Evolutionary conservation across 2,113 vertebrate genomes (phyloP).

Genomic region (Trogon melanurus): DNA sequence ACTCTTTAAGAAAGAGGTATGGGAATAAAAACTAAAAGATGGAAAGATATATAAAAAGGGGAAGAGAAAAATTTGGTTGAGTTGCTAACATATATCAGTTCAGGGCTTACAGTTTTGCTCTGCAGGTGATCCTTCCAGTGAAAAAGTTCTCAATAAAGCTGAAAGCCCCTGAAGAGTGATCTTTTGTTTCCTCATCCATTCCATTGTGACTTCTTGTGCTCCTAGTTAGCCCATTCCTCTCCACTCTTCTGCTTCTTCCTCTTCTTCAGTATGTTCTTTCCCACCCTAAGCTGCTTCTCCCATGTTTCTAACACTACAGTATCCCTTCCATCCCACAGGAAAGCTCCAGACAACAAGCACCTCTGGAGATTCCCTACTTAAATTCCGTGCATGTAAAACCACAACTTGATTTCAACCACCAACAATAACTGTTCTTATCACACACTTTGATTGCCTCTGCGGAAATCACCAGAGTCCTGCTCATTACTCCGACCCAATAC

Average conservation of each 20-base stretch:
- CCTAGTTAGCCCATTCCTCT: background rate
- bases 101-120: background rate
- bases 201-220: background rate
- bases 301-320: background rate
- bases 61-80: background rate
- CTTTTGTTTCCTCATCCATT: background rate
- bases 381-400: background rate
- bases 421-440: background rate
- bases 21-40: background rate
- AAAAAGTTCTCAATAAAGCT: background rate
- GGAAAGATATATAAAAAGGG: background rate
- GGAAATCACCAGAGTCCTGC: background rate
- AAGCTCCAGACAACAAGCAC: background rate
- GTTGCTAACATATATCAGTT: background rate
- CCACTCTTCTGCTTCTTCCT: background rate
- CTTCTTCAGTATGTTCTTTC: background rate
- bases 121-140: background rate
- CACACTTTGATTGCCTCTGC: background rate
- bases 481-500: background rate
- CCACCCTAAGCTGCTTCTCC: accelerated
- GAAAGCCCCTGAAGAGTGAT: background rate
- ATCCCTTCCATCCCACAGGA: background rate
- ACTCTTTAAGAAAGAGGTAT: background rate
- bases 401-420: background rate
- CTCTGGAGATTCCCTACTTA: background rate